Conservation (phyloP, 2,888 invertebrate species). For the Micoletzkya japonica region DNA sequence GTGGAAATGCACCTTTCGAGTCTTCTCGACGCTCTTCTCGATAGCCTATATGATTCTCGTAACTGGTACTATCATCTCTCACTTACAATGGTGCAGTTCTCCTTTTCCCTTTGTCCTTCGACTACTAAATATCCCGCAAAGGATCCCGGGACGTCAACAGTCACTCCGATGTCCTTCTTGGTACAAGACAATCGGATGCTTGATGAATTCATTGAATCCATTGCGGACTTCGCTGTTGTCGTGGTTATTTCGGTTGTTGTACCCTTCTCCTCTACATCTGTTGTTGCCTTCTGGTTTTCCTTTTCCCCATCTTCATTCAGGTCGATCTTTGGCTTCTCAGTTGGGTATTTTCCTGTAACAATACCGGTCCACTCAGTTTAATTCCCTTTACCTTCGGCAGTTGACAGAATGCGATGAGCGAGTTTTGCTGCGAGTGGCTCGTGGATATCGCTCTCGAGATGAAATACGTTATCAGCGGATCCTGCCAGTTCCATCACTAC, state of each 20-base stretch:
- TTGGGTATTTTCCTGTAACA: no score
- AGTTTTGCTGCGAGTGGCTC: slow-evolving; percentile 45
- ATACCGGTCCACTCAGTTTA: no score
- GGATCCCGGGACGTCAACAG: slow-evolving; percentile 13
- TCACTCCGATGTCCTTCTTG: no score
- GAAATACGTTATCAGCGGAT: slow-evolving; percentile 42
- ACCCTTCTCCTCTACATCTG: no score
- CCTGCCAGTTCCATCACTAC: slow-evolving; percentile 44
- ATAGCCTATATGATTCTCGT: slow-evolving; percentile 4
- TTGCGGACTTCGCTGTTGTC: no score
- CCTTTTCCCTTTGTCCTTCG: slow-evolving; percentile 44
- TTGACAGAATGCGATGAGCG: slow-evolving; percentile 42
- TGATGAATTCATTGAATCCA: no score
- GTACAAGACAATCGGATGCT: no score
- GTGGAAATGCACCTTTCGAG: slow-evolving; percentile 31
- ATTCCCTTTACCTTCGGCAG: slow-evolving; percentile 10
- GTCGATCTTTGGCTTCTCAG: no score
- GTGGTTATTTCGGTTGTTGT: no score
- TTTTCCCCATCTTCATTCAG: no score
- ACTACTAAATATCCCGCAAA: slow-evolving; percentile 42
- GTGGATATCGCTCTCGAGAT: slow-evolving; percentile 37
- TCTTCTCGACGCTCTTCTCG: slow-evolving; percentile 16
- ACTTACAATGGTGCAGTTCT: slow-evolving; percentile 37
- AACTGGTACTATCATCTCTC: neutral
- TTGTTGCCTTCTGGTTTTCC: no score